Evolutionary conservation across 2,888 invertebrate species (phyloP).

Genomic region (Campoplex nolae): DNA sequence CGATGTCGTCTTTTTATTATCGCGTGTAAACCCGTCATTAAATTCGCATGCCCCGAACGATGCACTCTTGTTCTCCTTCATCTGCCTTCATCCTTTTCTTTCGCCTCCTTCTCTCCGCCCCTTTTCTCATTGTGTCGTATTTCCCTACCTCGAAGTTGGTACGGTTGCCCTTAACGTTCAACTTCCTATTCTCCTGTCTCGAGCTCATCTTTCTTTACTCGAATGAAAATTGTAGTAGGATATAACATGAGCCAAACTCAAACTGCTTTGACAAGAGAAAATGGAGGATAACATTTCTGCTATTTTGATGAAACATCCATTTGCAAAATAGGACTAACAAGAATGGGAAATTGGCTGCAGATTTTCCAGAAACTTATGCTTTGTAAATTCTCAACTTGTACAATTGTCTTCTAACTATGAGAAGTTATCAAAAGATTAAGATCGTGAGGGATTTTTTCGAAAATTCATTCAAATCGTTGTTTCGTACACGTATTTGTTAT

Average conservation of each 20-base stretch:
- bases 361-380: slow-evolving; percentile 1
- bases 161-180: background rate
- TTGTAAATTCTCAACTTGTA: background rate
- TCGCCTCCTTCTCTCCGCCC: background rate
- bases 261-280: slow-evolving; percentile 2
- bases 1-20: slow-evolving; percentile 48
- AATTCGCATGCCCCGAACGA: slow-evolving; percentile 38
- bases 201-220: background rate
- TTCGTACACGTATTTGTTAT: background rate
- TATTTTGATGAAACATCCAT: slow-evolving; percentile 37
- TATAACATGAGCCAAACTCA: background rate
- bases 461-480: background rate
- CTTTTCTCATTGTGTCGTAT: background rate
- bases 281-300: background rate
- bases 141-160: slow-evolving; percentile 2
- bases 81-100: too few species aligned
- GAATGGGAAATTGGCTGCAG: background rate
- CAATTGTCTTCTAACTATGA: background rate
- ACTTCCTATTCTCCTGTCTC: background rate
- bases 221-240: background rate
- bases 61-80: slow-evolving; percentile 27
- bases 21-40: slow-evolving; percentile 66
- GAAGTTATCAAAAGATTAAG: background rate
- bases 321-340: background rate
- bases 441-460: background rate